Conservation (phyloP, 2,888 invertebrate genomes). For the Homarus gammarus region DNA sequence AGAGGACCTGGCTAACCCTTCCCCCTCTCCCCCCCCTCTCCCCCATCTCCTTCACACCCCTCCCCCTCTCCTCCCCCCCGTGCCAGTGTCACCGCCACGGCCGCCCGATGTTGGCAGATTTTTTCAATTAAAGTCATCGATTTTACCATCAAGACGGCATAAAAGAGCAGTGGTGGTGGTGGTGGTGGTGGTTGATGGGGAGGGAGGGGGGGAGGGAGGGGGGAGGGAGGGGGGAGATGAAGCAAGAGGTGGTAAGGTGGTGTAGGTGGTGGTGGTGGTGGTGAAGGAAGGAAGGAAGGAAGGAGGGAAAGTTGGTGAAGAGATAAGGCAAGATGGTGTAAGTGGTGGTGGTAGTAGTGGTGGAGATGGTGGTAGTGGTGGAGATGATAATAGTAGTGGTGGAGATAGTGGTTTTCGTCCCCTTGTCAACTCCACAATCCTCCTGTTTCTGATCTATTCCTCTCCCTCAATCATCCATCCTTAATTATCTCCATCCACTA, state of each 20-base stretch:
- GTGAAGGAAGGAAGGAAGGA: not conserved
- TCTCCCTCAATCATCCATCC: too few relatives aligned
- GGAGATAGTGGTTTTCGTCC: too few relatives aligned
- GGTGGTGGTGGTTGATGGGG: not conserved
- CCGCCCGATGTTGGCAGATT: conserved; percentile 53
- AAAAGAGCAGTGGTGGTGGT: not conserved
- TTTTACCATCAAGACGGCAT: conserved; percentile 59
- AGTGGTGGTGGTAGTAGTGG: too few relatives aligned
- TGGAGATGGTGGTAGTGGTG: too few relatives aligned
- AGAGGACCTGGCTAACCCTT: conserved; percentile 3
- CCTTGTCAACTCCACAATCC: too few relatives aligned
- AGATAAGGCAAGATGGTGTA: not conserved
- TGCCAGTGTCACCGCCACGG: conserved; percentile 43
- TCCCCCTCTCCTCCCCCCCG: too few relatives aligned
- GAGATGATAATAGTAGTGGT: too few relatives aligned
- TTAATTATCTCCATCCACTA: too few relatives aligned
- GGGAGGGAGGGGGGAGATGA: not conserved
- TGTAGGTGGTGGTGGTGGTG: too few relatives aligned
- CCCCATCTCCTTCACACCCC: too few relatives aligned
- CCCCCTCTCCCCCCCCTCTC: too few relatives aligned
- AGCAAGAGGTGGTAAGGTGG: not conserved
- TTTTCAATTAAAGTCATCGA: conserved; percentile 63
- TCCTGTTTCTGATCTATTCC: too few relatives aligned
- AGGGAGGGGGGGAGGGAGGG: not conserved
- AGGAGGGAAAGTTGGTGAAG: not conserved